A percentile compares a stretch with the other conserved stretches of the same genome.
These are phyloP conservation scores for Talpa occidentalis DNA, from an alignment of 2,113 vertebrate genomes.

Conservation along the genomic window DNA sequence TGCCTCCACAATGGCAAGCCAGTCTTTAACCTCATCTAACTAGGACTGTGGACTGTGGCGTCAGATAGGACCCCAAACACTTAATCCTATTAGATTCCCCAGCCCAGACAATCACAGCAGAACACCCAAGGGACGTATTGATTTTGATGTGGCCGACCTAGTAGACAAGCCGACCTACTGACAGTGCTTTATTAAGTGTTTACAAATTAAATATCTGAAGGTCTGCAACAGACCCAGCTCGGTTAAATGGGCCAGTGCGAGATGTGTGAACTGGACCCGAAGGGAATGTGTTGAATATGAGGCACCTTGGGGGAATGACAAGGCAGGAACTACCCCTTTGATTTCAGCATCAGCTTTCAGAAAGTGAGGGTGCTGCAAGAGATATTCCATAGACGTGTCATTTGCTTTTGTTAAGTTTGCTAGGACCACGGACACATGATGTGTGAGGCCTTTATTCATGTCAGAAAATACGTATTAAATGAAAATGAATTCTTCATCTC, in stretches of 20 bases:
- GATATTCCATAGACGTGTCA: not conserved
- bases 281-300: not conserved
- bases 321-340: not conserved
- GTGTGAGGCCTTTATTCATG: not conserved
- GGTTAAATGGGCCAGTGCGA: conserved; percentile 57
- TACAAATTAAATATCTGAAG: conserved; percentile 89
- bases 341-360: not conserved
- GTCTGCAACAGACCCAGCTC: conserved; percentile 76
- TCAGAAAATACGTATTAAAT: not conserved
- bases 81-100: conserved; percentile 88
- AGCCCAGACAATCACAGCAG: conserved; percentile 87
- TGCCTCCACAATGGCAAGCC: conserved; percentile 89
- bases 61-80: conserved; percentile 87
- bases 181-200: conserved; percentile 89
- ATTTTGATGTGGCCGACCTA: conserved; percentile 87
- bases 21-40: conserved; percentile 96
- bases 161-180: conserved; percentile 83
- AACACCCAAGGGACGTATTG: conserved; percentile 84
- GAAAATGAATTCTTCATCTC: not conserved
- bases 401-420: not conserved
- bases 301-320: not conserved
- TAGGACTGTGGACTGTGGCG: conserved; percentile 90
- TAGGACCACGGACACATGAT: not conserved
- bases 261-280: not conserved
- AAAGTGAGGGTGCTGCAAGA: not conserved